Conservation (phyloP, 1,140 invertebrate genomes). For the Musca domestica region DNA sequence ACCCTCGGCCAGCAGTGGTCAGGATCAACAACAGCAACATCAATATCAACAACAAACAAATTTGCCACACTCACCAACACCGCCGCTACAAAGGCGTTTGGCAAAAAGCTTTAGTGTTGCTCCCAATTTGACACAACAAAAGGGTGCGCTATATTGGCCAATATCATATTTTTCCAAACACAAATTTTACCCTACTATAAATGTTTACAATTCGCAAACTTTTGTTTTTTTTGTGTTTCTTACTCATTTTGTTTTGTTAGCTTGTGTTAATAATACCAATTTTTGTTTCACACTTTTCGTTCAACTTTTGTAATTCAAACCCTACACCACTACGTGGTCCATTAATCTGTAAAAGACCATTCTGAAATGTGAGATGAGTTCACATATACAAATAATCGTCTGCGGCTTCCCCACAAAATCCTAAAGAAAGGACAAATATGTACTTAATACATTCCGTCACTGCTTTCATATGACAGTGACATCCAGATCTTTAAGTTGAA, state of each 20-base stretch:
- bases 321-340: too few species aligned
- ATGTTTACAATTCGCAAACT: slow-evolving; percentile 18
- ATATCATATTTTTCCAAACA: neutral
- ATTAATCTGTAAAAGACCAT: too few species aligned
- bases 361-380: too few species aligned
- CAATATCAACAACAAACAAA: slow-evolving; percentile 24
- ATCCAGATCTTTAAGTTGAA: too few species aligned
- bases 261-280: neutral
- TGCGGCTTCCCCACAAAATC: too few species aligned
- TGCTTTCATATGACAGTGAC: too few species aligned
- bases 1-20: slow-evolving; percentile 25
- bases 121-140: slow-evolving; percentile 59
- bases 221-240: neutral
- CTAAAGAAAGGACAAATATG: too few species aligned
- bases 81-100: slow-evolving; percentile 76
- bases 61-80: slow-evolving; percentile 62
- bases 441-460: too few species aligned
- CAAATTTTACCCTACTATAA: slow-evolving; percentile 12
- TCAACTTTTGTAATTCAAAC: too few species aligned
- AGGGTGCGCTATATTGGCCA: slow-evolving; percentile 40
- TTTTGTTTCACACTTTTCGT: neutral
- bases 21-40: slow-evolving; percentile 23
- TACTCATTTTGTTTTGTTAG: neutral
- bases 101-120: slow-evolving; percentile 87
- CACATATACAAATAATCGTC: too few species aligned